Conservation (phyloP, 2,797 vertebrate genomes). For the Carduelis carduelis region DNA sequence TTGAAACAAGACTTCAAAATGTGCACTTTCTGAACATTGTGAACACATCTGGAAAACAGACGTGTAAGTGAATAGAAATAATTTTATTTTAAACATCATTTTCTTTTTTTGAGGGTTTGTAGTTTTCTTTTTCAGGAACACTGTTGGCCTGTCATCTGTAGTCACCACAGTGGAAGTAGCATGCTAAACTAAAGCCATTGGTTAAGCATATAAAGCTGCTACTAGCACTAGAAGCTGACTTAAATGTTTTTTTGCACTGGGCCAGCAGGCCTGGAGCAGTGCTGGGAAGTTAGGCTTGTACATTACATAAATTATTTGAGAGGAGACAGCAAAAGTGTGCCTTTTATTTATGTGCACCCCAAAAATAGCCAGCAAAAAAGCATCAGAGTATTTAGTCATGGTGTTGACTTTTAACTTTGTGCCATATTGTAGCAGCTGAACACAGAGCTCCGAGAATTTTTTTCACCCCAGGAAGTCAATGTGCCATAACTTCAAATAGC, state of each 20-base stretch:
- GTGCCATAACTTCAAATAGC: background rate
- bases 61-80: background rate
- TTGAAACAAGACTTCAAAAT: conserved; percentile 21
- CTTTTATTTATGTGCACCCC: conserved; percentile 51
- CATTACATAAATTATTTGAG: background rate
- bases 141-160: background rate
- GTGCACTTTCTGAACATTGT: conserved; percentile 40
- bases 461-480: background rate
- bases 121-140: background rate
- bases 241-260: background rate
- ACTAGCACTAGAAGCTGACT: background rate
- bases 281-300: conserved; percentile 5
- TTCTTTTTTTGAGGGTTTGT: background rate
- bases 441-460: background rate
- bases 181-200: background rate
- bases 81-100: background rate
- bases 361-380: conserved; percentile 39
- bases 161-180: conserved; percentile 20
- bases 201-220: conserved; percentile 1
- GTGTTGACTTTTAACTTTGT: background rate
- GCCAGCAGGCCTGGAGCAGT: conserved; percentile 47
- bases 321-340: conserved; percentile 20
- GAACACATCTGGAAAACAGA: background rate
- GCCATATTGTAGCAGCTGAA: conserved; percentile 12
- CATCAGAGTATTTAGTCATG: background rate